Base-by-base conservation (phyloP, 2,797 vertebrate species). In the Buceros bicornis region DNA sequence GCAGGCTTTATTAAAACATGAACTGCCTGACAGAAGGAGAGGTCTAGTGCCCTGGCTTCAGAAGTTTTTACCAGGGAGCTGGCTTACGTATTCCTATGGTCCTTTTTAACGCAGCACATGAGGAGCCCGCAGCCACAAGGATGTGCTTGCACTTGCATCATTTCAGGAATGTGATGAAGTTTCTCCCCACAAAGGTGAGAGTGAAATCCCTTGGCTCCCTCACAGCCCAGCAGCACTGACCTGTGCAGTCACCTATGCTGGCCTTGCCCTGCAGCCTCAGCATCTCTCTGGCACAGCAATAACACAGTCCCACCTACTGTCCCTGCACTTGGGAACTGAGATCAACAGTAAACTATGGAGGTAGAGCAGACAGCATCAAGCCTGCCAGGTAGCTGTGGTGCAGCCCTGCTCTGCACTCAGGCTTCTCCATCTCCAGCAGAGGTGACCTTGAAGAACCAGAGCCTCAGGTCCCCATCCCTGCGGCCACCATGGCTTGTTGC, bases 401-500 rank as follows among this genome's bases (percentile, higher is more conserved):
- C 43, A 67, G 80, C 57, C 22, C 65, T 81, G 45, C 25, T 86
- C 6, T 50, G 18, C 24, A 31, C 57, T 66, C 1, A 0, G 66
- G 19, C 42, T 57, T 42, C 74, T 92, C 50, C 5, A 2, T 48
- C 69, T 53, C n/a, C 5, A 1, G 31, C 53, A 92, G 81, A 84
- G 62, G 69, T 89, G 88, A 94, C 89, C 70, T 84, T 89, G 91
- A 82, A 40, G 87, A 90, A 73, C 43, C 20, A 42, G 33, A 90
- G 51, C 67, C 62, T 57, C 26, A 0, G 57, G 66, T 83, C 25
- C 73, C 53, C 8, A 2, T 81, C 37, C 72, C 53, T 5, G 1
- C 1, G 4, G 88, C 72, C 61, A 91, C 43, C 57, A 65, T 1
- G 4, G 53, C 65, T 70, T 5, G 1, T 42, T 57, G 86, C 69